Evolutionary conservation across 2,888 invertebrate genomes (phyloP), one percentile per base, ranked within the genome.

Genomic region (Diarsia rubi): DNA sequence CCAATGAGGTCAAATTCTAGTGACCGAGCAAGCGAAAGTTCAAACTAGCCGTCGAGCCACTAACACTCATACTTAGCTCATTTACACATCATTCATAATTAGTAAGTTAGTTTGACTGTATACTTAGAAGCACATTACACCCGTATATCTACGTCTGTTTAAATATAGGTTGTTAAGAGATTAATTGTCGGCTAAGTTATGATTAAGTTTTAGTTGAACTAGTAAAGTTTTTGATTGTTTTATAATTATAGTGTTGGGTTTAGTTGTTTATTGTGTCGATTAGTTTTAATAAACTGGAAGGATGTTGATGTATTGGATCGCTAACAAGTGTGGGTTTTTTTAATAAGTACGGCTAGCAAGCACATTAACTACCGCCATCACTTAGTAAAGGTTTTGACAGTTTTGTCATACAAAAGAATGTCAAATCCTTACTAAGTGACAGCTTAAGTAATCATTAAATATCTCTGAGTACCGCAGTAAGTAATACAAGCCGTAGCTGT

Each of bases 11-110:
- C 75, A 37, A 24, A 85, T 76, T 83, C 88, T 66, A 76, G 65
- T 82, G 69, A 69, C 83, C 76, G 52, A 45, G 63, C 70, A 12
- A 74, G 83, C 72, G 86, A 85, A 85, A 87, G 86, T 87, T 73
- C 64, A 68, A 57, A 31, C 19, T 47, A 60, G 73, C 68, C 24
- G 57, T 45, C 71, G 78, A 66, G 44, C 82, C 42, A 82, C 82
- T 82, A 78, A 78, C 82, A 85, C 83, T 85, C 60, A 78, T 86
- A 85, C 37, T 72, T 47, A 42, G 67, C 66, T 60, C 59, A 66
- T 63, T 78, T 78, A 83, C 83, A 69, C 79, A 37, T 82, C 83
- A 78, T 57, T 83, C 83, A 83, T 83, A 64, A 78, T 78, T 78
- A 83, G 52, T 62, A 31, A 78, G 37, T 77, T 60, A 63, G 75